These are phyloP conservation scores for Campopleginae sp. DNA, from an alignment of 2,888 invertebrate genomes.

Conservation along the genomic window DNA sequence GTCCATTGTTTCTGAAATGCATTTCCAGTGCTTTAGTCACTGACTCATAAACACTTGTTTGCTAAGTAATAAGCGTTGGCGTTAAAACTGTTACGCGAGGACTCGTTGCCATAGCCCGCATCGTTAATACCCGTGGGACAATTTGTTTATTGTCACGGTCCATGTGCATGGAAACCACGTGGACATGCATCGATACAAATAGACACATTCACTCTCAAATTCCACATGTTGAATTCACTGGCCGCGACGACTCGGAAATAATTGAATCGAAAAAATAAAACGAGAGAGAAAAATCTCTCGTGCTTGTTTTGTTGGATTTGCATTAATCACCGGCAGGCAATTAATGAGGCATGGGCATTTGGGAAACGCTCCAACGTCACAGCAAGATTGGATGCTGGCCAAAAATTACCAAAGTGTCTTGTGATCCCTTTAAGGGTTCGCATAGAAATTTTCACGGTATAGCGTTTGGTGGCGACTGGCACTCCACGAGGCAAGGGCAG, in stretches of 20 bases:
- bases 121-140: slow-evolving; percentile 63
- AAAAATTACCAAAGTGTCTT: no score
- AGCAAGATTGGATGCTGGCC: no score
- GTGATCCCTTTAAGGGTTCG: no score
- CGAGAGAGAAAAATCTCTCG: not conserved
- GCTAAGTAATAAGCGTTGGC: slow-evolving; percentile 63
- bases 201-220: not conserved
- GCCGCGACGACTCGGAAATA: not conserved
- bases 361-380: no score
- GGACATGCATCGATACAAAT: slow-evolving; percentile 10
- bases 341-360: no score
- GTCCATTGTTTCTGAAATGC: not conserved
- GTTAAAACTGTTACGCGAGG: slow-evolving; percentile 40
- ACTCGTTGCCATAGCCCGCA: slow-evolving; percentile 27
- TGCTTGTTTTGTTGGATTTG: not conserved
- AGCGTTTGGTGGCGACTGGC: no score
- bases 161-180: slow-evolving; percentile 54
- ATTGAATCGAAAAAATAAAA: not conserved
- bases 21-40: slow-evolving; percentile 35
- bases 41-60: slow-evolving; percentile 54
- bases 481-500: no score
- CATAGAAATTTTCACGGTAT: no score
- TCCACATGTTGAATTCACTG: not conserved
- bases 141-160: slow-evolving; percentile 59
- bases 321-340: no score